Conservation (phyloP, 2,797 vertebrate genomes). For the Melanotaenia pygmaea region DNA sequence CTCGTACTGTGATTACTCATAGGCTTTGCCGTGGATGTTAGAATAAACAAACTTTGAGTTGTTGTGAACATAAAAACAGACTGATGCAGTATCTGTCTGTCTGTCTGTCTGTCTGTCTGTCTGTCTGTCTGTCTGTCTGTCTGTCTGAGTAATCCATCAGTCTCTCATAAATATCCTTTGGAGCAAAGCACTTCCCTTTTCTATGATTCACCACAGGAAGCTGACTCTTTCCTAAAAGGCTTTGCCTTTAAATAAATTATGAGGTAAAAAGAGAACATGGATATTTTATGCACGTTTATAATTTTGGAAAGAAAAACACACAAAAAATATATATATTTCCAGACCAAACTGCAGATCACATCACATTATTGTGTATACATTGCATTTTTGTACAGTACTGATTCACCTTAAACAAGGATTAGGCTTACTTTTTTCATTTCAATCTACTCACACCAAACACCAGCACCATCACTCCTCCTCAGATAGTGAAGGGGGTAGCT, state of each 20-base stretch:
- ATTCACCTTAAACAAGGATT: background rate
- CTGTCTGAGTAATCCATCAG: no score
- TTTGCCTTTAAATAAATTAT: background rate
- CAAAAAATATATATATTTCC: background rate
- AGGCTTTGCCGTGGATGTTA: conserved; percentile 34
- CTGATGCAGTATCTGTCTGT: background rate
- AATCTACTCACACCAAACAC: no score
- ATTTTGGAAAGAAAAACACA: background rate
- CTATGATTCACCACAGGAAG: background rate
- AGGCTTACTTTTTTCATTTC: no score
- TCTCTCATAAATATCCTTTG: no score
- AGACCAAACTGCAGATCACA: background rate
- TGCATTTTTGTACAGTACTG: background rate
- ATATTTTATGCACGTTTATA: background rate
- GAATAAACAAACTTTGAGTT: conserved; percentile 22
- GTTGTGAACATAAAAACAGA: conserved; percentile 1
- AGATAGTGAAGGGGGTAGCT: conserved; percentile 10
- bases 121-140: no score
- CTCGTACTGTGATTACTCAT: conserved; percentile 46
- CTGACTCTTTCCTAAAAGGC: background rate
- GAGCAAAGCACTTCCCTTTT: background rate
- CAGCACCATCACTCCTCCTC: background rate
- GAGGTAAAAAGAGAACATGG: background rate
- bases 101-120: no score
- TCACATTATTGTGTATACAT: background rate